These are phyloP conservation scores for Etheostoma cragini DNA, from an alignment of 2,113 vertebrate species.

Conservation along the genomic window DNA sequence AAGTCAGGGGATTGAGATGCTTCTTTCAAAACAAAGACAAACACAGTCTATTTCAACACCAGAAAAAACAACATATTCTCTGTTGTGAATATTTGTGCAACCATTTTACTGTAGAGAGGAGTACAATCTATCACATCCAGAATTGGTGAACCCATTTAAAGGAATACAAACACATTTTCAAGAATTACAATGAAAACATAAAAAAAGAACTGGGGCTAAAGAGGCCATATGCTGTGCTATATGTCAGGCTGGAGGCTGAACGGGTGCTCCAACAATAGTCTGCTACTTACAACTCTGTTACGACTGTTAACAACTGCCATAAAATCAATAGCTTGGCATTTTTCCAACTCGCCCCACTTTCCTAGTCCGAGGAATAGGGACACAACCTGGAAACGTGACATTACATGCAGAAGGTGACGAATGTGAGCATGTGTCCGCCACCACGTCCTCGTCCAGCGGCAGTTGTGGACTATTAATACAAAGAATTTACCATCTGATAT, in stretches of 20 bases:
- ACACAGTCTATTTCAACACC: slow-evolving; percentile 10
- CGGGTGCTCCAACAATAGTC: slow-evolving; percentile 24
- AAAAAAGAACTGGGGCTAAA: slow-evolving; percentile 4
- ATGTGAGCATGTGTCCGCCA: slow-evolving; percentile 11
- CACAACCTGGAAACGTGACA: slow-evolving; percentile 30
- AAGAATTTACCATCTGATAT: background rate
- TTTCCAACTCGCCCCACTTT: slow-evolving; percentile 30
- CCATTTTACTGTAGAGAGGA: slow-evolving; percentile 1
- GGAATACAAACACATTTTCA: background rate
- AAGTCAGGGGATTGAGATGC: slow-evolving; percentile 3
- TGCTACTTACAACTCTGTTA: slow-evolving; percentile 49
- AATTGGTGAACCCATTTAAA: slow-evolving; percentile 5
- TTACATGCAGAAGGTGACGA: slow-evolving; percentile 1
- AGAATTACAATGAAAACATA: slow-evolving; percentile 5
- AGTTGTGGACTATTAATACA: slow-evolving; percentile 13
- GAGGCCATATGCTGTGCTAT: background rate
- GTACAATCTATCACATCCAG: slow-evolving; percentile 5
- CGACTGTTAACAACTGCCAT: slow-evolving; percentile 48
- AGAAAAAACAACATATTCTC: background rate
- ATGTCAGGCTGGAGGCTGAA: slow-evolving; percentile 42
- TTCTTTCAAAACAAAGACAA: background rate
- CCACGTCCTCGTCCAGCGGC: background rate
- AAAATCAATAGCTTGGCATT: slow-evolving; percentile 65
- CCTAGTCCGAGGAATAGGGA: background rate
- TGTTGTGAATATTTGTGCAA: background rate